Percentiles rank a stretch among this genome's conserved stretches.
Evolutionary conservation across 2,797 vertebrate genomes (phyloP).

Genomic region (Galagoides demidoff): DNA sequence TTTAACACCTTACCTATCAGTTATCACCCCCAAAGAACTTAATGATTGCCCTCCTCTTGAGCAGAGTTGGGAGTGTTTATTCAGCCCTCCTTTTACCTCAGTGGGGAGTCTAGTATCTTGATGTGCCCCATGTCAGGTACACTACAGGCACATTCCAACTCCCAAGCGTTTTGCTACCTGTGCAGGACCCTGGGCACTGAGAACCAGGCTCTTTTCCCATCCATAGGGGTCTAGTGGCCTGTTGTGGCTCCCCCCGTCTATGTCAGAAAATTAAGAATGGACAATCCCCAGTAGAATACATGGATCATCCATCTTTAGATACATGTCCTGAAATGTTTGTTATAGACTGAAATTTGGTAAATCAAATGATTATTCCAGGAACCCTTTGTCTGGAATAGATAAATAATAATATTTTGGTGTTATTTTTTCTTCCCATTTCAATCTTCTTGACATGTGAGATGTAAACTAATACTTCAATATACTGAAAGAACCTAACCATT

Average conservation of each 20-base stretch:
- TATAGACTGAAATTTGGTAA: background rate
- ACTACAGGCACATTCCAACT: no score
- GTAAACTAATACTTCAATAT: background rate
- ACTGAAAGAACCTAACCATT: background rate
- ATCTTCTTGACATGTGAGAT: background rate
- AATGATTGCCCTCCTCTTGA: background rate
- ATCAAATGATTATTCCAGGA: background rate
- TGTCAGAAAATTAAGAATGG: background rate
- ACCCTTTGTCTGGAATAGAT: constrained; percentile 20
- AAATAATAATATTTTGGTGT: background rate
- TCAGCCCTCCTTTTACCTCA: background rate
- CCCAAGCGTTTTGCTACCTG: no score
- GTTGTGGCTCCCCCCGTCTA: background rate
- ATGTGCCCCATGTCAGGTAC: background rate
- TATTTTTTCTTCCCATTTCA: background rate
- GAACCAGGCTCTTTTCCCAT: background rate
- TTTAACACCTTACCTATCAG: background rate
- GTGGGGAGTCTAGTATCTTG: no score
- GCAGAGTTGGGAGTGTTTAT: background rate
- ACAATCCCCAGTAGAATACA: background rate
- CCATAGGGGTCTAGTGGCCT: accelerated
- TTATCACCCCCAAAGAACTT: background rate
- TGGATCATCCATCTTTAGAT: background rate
- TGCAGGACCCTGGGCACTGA: background rate
- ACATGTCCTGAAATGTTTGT: background rate